phyloP scores from a whole-genome alignment of 2,888 invertebrate genomes.

The Diabrotica balteata region DNA sequence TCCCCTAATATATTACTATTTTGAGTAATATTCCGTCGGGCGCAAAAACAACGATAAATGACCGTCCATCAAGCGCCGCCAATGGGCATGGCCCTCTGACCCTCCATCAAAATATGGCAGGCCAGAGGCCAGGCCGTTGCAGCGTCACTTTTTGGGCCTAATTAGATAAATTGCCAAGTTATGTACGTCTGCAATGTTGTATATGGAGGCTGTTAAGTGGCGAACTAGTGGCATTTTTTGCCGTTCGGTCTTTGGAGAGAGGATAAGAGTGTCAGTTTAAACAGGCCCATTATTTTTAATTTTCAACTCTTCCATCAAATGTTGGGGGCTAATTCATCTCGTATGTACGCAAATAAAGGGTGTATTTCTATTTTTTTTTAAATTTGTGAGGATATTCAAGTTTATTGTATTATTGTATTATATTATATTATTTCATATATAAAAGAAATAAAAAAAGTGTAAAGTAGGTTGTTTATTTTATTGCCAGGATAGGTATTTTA shows the following conservation, averaged over 20 bases:
- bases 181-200: constrained; percentile 24
- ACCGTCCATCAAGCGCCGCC: background rate
- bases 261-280: constrained; percentile 1
- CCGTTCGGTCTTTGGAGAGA: background rate
- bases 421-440: too few species aligned
- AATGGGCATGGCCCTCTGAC: constrained; percentile 12
- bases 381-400: too few species aligned
- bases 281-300: constrained; percentile 3
- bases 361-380: too few species aligned
- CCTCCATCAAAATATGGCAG: constrained; percentile 41
- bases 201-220: constrained; percentile 26
- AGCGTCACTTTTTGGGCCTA: constrained; percentile 35
- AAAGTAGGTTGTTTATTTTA: too few species aligned
- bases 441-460: too few species aligned
- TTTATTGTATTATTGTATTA: too few species aligned
- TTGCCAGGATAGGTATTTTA: too few species aligned
- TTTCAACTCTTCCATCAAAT: background rate
- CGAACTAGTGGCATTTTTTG: constrained; percentile 9
- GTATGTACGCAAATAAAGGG: too few species aligned
- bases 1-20: too few species aligned
- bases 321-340: too few species aligned
- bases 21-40: too few species aligned
- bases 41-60: too few species aligned
- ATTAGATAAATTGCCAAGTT: constrained; percentile 34
- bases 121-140: constrained; percentile 26